phyloP scores from a whole-genome alignment of 2,113 vertebrate species.

The Osmerus eperlanus region DNA sequence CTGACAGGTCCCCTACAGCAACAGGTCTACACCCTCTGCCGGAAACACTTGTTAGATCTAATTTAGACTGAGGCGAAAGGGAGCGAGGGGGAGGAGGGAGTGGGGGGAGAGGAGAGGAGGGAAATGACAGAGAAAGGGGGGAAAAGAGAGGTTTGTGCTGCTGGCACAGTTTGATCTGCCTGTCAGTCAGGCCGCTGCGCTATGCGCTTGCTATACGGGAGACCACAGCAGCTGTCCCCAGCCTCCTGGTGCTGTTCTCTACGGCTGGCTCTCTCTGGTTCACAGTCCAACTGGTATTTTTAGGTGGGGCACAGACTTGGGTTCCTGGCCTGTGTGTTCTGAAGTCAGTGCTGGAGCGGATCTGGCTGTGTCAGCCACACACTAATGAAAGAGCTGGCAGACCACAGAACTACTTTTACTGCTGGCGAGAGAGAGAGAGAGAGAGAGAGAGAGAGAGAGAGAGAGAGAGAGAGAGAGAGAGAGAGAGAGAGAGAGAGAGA shows the following conservation, averaged over 20 bases:
- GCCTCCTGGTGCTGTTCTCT: not conserved
- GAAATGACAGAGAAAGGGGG: conserved; percentile 11
- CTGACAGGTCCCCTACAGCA: conserved; percentile 13
- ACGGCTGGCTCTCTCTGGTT: conserved; percentile 4
- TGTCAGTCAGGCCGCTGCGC: too few relatives aligned
- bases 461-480: conserved; percentile 10
- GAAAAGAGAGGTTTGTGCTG: not conserved
- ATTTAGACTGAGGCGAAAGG: conserved; percentile 35
- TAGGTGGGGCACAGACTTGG: conserved; percentile 17
- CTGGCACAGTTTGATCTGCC: too few relatives aligned
- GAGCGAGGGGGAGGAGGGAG: conserved; percentile 30
- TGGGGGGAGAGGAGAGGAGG: conserved; percentile 16
- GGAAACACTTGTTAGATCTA: conserved; percentile 6
- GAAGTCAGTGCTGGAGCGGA: conserved; percentile 14
- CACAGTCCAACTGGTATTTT: conserved; percentile 32
- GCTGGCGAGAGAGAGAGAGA: not conserved
- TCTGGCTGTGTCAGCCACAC: conserved; percentile 29
- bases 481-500: not conserved
- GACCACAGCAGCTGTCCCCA: conserved; percentile 5
- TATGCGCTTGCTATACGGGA: conserved; percentile 1
- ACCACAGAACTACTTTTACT: conserved; percentile 2
- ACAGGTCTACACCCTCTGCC: conserved; percentile 26
- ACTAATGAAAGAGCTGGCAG: conserved; percentile 42
- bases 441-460: not conserved
- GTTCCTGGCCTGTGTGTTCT: too few relatives aligned